Evolutionary conservation across 2,797 vertebrate genomes (phyloP), one percentile per base, ranked within the genome.

Genomic region (Odontamblyopus lacepedii): DNA sequence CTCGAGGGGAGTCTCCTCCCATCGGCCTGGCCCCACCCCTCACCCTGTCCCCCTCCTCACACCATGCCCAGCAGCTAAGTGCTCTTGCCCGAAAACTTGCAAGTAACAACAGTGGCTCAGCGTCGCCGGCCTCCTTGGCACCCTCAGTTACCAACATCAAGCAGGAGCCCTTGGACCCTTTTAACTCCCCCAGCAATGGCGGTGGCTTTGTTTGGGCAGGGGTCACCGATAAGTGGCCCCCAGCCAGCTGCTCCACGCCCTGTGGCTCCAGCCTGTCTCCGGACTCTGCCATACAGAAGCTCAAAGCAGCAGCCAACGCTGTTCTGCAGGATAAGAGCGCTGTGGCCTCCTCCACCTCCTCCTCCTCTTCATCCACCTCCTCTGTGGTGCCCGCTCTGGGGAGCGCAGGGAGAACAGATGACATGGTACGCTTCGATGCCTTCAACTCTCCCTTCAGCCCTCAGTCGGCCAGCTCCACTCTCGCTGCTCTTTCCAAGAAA

Each of bases 401-500:
- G 38, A 88, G 85, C 48, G 81, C 85, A 35, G 83, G 83, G 85
- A 94, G 93, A 90, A 94, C 91, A 73, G 98, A 98, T 4, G 98
- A 99, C 32, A 88, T 95, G 7, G 79, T 97, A 85, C 96, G 97
- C 78, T 99, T 99, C 2, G 97, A 98, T 89, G 95, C 96, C 82
- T 99, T 98, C 85, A 94, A 95, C 78, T 98, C 98, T 6, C 97
- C 97, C 23, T 99, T 99, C 81, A 98, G 95, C 93, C 96, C 97
- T 1, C 98, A 99, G 94, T 99, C 98, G 4, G 98, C 98, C 81
- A 99, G 98, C 88, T 99, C 98, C 78, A 99, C 98, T 0, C 93
- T 99, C 70, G 98, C 98, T 41, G 98, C 98, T n/a, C 93, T 99
- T 78, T 99, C 98, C 91, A 99, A 99, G 95, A 99, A 99, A 93